A percentile compares a stretch with the other conserved stretches of the same genome.
Evolutionary conservation across 1,140 invertebrate genomes (phyloP).

Genomic region (Cherax destructor): DNA sequence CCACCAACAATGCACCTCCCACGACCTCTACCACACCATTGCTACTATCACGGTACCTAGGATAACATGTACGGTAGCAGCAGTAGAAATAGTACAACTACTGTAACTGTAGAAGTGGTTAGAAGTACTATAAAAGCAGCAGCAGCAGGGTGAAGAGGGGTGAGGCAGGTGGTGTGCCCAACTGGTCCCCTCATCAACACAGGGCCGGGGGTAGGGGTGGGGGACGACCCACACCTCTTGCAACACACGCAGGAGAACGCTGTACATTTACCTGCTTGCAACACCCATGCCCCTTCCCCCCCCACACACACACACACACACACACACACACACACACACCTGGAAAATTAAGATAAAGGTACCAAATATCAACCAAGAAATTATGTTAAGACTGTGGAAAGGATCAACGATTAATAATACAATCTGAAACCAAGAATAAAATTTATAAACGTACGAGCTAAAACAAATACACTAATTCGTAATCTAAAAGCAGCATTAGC

Average conservation of each 20-base stretch:
- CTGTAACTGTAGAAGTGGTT: too few species aligned
- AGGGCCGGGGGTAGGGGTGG: not conserved
- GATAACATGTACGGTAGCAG: not conserved
- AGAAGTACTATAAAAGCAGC: not conserved
- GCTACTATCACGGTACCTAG: too few species aligned
- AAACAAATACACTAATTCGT: too few species aligned
- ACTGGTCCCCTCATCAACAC: conserved; percentile 11
- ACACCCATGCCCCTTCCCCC: not conserved
- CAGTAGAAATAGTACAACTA: not conserved
- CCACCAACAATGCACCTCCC: not conserved
- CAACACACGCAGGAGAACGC: not conserved
- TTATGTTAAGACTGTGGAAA: too few species aligned
- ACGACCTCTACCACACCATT: not conserved
- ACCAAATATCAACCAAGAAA: not conserved
- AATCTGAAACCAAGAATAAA: too few species aligned
- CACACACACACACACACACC: conserved; percentile 13
- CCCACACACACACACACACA: conserved; percentile 1
- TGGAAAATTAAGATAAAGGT: not conserved
- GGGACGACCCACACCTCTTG: conserved; percentile 8
- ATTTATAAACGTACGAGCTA: too few species aligned
- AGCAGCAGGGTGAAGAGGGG: not conserved
- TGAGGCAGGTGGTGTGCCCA: too few species aligned
- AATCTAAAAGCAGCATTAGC: too few species aligned
- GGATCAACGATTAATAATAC: too few species aligned
- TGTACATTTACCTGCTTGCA: not conserved